Conservation (phyloP, 2,797 vertebrate species). For the Sebastes minor region DNA sequence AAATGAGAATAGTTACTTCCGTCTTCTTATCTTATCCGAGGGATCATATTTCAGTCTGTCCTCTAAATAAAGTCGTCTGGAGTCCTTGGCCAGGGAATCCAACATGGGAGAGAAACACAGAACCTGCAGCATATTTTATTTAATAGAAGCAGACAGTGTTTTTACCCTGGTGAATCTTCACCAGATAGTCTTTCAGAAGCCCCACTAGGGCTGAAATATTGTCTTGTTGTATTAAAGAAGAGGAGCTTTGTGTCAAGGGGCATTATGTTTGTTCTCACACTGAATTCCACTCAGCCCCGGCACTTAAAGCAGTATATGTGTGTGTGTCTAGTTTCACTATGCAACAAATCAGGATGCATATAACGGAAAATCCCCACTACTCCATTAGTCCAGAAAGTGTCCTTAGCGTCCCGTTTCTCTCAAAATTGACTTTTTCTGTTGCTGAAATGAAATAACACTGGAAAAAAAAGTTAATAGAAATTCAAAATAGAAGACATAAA, state of each 20-base stretch:
- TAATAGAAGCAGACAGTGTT: slow-evolving; percentile 35
- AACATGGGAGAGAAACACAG: slow-evolving; percentile 6
- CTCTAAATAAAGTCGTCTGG: slow-evolving; percentile 32
- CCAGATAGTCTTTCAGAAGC: slow-evolving; percentile 24
- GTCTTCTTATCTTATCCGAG: slow-evolving; percentile 28
- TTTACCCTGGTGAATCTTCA: slow-evolving; percentile 21
- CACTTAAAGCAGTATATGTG: neutral
- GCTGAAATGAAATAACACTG: neutral
- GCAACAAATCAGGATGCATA: slow-evolving; percentile 28
- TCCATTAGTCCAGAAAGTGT: neutral
- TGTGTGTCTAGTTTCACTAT: slow-evolving; percentile 7
- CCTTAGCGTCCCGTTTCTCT: neutral
- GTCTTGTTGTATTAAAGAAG: slow-evolving; percentile 45
- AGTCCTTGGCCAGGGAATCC: slow-evolving; percentile 16
- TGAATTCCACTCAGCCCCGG: slow-evolving; percentile 7
- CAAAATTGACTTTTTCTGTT: neutral
- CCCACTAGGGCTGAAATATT: slow-evolving; percentile 30
- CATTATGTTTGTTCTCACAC: slow-evolving; percentile 21
- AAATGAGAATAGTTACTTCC: neutral
- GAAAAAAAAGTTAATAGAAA: neutral
- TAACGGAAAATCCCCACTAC: slow-evolving; percentile 2
- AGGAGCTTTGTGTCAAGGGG: slow-evolving; percentile 21
- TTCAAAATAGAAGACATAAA: neutral
- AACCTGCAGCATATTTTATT: slow-evolving; percentile 45
- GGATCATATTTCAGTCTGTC: slow-evolving; percentile 32